These are phyloP conservation scores for Schizopygopsis pylzovi DNA, from an alignment of 2,797 vertebrate species.

Conservation along the genomic window DNA sequence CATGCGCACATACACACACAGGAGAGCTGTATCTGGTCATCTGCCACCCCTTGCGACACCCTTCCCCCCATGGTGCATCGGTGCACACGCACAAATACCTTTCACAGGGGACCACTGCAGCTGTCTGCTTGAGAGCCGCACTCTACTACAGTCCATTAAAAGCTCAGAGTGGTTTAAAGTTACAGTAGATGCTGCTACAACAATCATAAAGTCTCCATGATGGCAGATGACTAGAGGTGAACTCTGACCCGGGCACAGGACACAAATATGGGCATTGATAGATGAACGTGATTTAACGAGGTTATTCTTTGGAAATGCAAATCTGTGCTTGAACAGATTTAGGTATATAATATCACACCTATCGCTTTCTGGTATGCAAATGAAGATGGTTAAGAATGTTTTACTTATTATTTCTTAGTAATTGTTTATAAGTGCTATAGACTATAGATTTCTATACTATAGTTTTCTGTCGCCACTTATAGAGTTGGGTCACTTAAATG, in stretches of 20 bases:
- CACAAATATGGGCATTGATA: conserved; percentile 23
- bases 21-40: conserved; percentile 42
- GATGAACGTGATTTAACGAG: conserved; percentile 29
- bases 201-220: conserved; percentile 51
- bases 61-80: conserved; percentile 37
- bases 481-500: neutral
- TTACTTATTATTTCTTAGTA: neutral
- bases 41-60: conserved; percentile 5
- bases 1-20: conserved; percentile 63
- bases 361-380: conserved; percentile 20
- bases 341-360: neutral
- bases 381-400: neutral
- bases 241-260: conserved; percentile 27
- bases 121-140: conserved; percentile 76
- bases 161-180: conserved; percentile 65
- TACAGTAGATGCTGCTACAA: conserved; percentile 54
- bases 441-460: neutral
- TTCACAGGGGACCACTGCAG: conserved; percentile 73
- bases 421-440: neutral
- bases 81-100: conserved; percentile 50
- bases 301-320: neutral
- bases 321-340: neutral
- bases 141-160: conserved; percentile 71
- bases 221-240: conserved; percentile 31
- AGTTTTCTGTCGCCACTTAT: neutral